A percentile compares a stretch with the other conserved stretches of the same genome.
phyloP scores from a whole-genome alignment of 2,888 invertebrate genomes.

The Eulithis testata region DNA sequence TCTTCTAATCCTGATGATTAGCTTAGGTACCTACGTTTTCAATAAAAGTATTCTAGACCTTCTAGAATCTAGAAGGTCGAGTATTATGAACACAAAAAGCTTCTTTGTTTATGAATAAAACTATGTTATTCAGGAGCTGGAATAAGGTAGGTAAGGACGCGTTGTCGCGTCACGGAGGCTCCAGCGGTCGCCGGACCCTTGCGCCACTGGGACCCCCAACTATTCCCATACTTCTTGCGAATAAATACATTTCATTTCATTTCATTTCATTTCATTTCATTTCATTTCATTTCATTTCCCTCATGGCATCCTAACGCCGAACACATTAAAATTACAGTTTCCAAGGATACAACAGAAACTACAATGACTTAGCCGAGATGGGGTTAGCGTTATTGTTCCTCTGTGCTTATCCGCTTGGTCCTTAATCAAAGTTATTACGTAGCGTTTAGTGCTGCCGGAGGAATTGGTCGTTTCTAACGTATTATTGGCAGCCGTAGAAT shows the following conservation, averaged over 20 bases:
- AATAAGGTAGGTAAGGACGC: slow-evolving; percentile 53
- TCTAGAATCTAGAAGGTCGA: no score
- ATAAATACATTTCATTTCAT: no score
- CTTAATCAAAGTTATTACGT: slow-evolving; percentile 80
- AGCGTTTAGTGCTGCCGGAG: slow-evolving; percentile 59
- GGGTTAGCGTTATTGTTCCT: slow-evolving; percentile 79
- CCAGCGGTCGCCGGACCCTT: slow-evolving; percentile 42
- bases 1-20: neutral
- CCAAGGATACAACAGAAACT: slow-evolving; percentile 74
- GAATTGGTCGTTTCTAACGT: slow-evolving; percentile 56
- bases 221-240: no score
- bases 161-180: slow-evolving; percentile 35
- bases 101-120: neutral
- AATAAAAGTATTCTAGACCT: no score
- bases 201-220: slow-evolving; percentile 60
- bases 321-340: slow-evolving; percentile 83
- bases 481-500: slow-evolving; percentile 50
- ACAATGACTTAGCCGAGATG: slow-evolving; percentile 71
- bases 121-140: slow-evolving; percentile 36
- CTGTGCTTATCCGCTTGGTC: slow-evolving; percentile 67
- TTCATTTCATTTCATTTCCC: no score
- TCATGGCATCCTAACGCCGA: slow-evolving; percentile 56
- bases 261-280: no score
- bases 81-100: no score
- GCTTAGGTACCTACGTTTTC: no score